phyloP scores from a whole-genome alignment of 2,113 vertebrate genomes.

The Pleuronectes platessa region DNA sequence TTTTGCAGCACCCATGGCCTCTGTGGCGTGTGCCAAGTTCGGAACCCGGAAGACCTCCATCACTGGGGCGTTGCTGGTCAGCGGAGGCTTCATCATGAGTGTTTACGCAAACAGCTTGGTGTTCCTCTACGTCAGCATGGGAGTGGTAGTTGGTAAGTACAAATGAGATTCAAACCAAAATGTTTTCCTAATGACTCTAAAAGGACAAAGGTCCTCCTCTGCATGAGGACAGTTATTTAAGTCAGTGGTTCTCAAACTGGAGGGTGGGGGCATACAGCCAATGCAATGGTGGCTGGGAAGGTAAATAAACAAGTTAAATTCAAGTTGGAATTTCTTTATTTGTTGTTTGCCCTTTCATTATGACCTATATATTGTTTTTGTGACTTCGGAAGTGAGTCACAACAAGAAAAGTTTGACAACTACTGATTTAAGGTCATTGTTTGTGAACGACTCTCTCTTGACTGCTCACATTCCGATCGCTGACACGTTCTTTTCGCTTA shows the following conservation, averaged over 20 bases:
- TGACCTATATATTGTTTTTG: not conserved
- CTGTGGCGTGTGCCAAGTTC: conserved; percentile 83
- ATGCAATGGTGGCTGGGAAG: not conserved
- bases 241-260: not conserved
- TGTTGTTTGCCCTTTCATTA: not conserved
- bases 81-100: conserved; percentile 88
- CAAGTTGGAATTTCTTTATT: not conserved
- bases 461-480: not conserved
- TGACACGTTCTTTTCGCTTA: conserved; percentile 47
- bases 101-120: conserved; percentile 86
- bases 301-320: too few species aligned
- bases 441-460: not conserved
- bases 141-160: conserved; percentile 89
- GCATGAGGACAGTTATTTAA: not conserved
- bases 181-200: not conserved
- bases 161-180: not conserved
- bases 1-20: conserved; percentile 85
- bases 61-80: conserved; percentile 83
- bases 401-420: not conserved
- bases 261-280: not conserved
- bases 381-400: not conserved
- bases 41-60: conserved; percentile 85
- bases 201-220: not conserved
- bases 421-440: not conserved
- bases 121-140: conserved; percentile 94